Conservation (phyloP, 1,140 invertebrate species). For the Macrostomum lignano region DNA sequence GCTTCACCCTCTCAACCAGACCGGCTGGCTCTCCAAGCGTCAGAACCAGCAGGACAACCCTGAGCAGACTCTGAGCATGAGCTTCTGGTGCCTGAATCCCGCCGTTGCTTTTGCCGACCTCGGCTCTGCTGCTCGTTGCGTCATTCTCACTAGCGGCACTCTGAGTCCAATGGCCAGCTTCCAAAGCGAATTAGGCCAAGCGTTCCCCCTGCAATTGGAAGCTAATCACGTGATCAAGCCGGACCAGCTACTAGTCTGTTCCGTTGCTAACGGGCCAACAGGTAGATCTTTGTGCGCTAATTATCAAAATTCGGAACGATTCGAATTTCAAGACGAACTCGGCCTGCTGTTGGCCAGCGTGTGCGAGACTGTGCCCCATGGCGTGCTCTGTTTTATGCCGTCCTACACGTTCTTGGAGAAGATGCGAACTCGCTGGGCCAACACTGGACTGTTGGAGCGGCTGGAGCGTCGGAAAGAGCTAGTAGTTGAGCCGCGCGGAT, state of each 20-base stretch:
- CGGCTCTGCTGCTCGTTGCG: constrained; percentile 27
- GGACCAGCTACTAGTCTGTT: constrained; percentile 38
- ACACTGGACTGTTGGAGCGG: too few species aligned
- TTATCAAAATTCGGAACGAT: constrained; percentile 31
- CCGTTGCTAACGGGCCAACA: constrained; percentile 33
- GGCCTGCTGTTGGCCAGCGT: constrained; percentile 32
- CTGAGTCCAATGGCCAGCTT: constrained; percentile 41
- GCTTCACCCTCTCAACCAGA: too few species aligned
- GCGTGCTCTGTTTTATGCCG: constrained; percentile 45
- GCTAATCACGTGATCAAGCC: constrained; percentile 6
- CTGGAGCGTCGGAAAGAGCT: constrained; percentile 4
- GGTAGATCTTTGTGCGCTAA: constrained; percentile 31
- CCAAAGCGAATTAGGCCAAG: constrained; percentile 39
- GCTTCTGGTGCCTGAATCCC: constrained; percentile 43
- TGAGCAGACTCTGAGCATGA: too few species aligned
- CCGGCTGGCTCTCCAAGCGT: too few species aligned
- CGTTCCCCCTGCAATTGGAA: constrained; percentile 35
- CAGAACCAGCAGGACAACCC: too few species aligned
- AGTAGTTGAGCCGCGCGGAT: neutral
- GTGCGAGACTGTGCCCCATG: constrained; percentile 35
- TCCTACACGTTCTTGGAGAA: constrained; percentile 41
- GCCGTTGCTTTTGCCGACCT: constrained; percentile 31
- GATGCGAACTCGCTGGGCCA: constrained; percentile 28
- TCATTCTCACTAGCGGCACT: constrained; percentile 54
- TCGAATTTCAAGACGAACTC: constrained; percentile 38